phyloP scores from a whole-genome alignment of 2,113 vertebrate species.

The Brachirus orientalis region DNA sequence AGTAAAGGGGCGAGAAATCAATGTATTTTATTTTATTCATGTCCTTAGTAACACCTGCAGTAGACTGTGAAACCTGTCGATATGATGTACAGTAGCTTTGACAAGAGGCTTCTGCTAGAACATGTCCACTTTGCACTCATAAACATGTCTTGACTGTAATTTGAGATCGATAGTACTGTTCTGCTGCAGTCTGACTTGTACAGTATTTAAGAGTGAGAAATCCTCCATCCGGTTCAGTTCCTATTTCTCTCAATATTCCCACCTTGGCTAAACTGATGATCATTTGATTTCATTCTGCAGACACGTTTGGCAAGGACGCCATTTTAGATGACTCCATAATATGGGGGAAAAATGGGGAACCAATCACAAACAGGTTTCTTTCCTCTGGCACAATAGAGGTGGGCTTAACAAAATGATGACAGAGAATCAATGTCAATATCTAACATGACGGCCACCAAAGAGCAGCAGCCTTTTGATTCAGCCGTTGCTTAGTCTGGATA shows the following conservation, averaged over 20 bases:
- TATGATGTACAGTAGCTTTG: constrained; percentile 2
- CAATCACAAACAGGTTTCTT: too few relatives aligned
- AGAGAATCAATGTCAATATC: too few relatives aligned
- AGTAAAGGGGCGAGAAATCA: constrained; percentile 10
- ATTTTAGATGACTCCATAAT: too few relatives aligned
- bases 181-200: not conserved
- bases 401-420: too few relatives aligned
- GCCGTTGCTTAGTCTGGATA: too few relatives aligned
- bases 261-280: not conserved
- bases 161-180: not conserved
- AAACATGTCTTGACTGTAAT: constrained; percentile 11
- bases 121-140: not conserved
- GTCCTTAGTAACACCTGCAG: constrained; percentile 23
- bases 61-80: not conserved
- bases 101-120: constrained; percentile 4
- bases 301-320: too few relatives aligned
- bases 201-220: constrained; percentile 1
- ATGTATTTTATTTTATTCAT: constrained; percentile 2
- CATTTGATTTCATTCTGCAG: too few relatives aligned
- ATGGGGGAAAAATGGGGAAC: too few relatives aligned
- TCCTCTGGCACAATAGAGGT: too few relatives aligned
- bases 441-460: too few relatives aligned
- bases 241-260: not conserved
- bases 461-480: too few relatives aligned
- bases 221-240: not conserved